Percentiles rank a stretch among this genome's conserved stretches.
These are phyloP conservation scores for Athene cunicularia DNA, from an alignment of 2,113 vertebrate species.

Conservation along the genomic window DNA sequence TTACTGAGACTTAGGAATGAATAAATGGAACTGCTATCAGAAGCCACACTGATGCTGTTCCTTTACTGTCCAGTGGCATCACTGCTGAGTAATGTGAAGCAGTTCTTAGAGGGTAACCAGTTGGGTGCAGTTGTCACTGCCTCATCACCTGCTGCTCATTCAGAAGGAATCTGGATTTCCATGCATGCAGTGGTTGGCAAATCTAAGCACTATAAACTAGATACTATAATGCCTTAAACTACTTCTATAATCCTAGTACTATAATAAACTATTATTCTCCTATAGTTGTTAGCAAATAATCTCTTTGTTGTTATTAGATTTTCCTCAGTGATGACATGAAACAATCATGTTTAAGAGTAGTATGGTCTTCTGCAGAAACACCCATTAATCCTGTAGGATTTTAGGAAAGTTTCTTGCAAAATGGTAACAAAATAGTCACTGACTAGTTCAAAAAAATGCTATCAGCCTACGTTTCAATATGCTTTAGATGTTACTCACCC, in stretches of 20 bases:
- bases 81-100: constrained; percentile 57
- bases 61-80: constrained; percentile 40
- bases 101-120: constrained; percentile 32
- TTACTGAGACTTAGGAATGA: background rate
- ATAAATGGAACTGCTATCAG: background rate
- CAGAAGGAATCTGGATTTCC: constrained; percentile 61
- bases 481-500: background rate
- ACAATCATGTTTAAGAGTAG: background rate
- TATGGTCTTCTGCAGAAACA: background rate
- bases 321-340: background rate
- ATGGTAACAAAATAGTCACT: background rate
- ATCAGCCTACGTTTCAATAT: background rate
- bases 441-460: background rate
- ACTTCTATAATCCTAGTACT: constrained; percentile 1
- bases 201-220: background rate
- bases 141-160: constrained; percentile 55
- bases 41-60: background rate
- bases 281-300: background rate
- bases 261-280: constrained; percentile 23
- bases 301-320: background rate
- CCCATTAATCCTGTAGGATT: background rate
- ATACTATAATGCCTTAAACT: constrained; percentile 7
- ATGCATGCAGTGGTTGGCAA: constrained; percentile 39
- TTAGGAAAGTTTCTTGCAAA: background rate
- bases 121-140: constrained; percentile 56